A percentile compares a stretch with the other conserved stretches of the same genome.
phyloP scores from a whole-genome alignment of 1,140 invertebrate genomes.

The Temnothorax curvispinosus region DNA sequence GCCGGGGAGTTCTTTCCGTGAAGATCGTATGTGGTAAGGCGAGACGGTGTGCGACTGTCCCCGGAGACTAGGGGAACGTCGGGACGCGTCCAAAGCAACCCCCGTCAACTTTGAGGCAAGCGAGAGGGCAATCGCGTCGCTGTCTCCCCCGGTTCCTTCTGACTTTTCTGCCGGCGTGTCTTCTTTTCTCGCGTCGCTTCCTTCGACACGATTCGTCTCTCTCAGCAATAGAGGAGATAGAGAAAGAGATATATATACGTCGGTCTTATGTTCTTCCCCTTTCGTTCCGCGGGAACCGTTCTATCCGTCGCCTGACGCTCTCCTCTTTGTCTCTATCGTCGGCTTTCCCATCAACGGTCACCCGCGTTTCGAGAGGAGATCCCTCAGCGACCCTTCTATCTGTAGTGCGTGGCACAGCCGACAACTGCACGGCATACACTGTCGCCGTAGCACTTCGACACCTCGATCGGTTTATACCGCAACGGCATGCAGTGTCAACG shows the following conservation, averaged over 20 bases:
- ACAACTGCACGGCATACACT: slow-evolving; percentile 48
- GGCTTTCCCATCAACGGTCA: slow-evolving; percentile 60
- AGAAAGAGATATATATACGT: not conserved
- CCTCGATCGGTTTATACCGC: slow-evolving; percentile 65
- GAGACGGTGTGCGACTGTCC: slow-evolving; percentile 67
- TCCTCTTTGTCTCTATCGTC: slow-evolving; percentile 47
- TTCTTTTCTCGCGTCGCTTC: slow-evolving; percentile 48
- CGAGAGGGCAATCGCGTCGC: slow-evolving; percentile 64
- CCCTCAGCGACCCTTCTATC: slow-evolving; percentile 53
- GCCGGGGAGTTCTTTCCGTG: slow-evolving; percentile 70
- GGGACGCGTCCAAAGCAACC: slow-evolving; percentile 76
- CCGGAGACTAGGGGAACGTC: slow-evolving; percentile 76
- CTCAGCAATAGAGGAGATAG: not conserved
- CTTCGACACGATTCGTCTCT: not conserved
- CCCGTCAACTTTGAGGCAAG: slow-evolving; percentile 74
- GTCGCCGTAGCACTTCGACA: slow-evolving; percentile 64
- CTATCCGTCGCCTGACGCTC: not conserved
- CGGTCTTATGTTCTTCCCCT: slow-evolving; percentile 14
- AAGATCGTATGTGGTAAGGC: slow-evolving; percentile 66
- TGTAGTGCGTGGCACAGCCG: slow-evolving; percentile 31
- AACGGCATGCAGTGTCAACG: slow-evolving; percentile 15
- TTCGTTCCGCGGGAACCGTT: slow-evolving; percentile 29
- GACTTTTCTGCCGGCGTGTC: slow-evolving; percentile 28
- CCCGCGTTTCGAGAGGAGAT: slow-evolving; percentile 43
- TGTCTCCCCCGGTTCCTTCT: slow-evolving; percentile 25